Conservation (phyloP, 2,888 invertebrate genomes). For the Drosophila neonasuta region DNA sequence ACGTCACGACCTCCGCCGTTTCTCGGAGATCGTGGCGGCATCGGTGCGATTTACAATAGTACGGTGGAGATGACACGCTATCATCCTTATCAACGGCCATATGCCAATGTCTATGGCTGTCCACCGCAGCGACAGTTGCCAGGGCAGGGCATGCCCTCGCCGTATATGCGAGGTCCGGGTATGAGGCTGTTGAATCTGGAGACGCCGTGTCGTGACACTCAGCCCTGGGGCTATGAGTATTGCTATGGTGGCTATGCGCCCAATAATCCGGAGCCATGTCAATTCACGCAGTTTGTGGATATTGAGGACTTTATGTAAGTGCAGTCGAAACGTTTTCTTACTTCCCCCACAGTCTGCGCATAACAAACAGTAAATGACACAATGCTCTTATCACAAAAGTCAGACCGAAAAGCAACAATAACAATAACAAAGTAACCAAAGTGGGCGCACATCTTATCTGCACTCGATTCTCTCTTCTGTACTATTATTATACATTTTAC, state of each 20-base stretch:
- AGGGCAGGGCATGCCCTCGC: conserved; percentile 7
- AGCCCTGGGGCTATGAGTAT: conserved; percentile 86
- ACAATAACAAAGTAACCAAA: conserved; percentile 25
- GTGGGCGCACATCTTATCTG: conserved; percentile 55
- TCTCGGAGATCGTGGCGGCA: background rate
- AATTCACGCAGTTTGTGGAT: conserved; percentile 86
- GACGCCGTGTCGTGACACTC: conserved; percentile 83
- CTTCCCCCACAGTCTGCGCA: conserved; percentile 14
- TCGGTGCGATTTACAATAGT: conserved; percentile 23
- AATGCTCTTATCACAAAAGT: conserved; percentile 40
- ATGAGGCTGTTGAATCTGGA: conserved; percentile 40
- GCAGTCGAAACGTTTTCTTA: background rate
- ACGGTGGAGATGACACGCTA: conserved; percentile 38
- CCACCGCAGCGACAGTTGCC: conserved; percentile 9
- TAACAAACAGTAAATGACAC: conserved; percentile 37
- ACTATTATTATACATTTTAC: conserved; percentile 54
- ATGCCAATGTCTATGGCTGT: conserved; percentile 6
- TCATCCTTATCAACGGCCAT: conserved; percentile 64
- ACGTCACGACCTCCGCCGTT: conserved; percentile 4
- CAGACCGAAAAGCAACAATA: conserved; percentile 1
- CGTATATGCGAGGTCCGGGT: conserved; percentile 27
- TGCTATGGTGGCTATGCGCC: conserved; percentile 86
- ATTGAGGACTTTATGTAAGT: conserved; percentile 91
- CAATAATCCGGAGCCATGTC: conserved; percentile 85
- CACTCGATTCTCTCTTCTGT: conserved; percentile 37